A percentile compares a stretch with the other conserved stretches of the same genome.
Evolutionary conservation across 92 coral and sea anemone genomes (phyloP).

Genomic region (Pocillopora meandrina): DNA sequence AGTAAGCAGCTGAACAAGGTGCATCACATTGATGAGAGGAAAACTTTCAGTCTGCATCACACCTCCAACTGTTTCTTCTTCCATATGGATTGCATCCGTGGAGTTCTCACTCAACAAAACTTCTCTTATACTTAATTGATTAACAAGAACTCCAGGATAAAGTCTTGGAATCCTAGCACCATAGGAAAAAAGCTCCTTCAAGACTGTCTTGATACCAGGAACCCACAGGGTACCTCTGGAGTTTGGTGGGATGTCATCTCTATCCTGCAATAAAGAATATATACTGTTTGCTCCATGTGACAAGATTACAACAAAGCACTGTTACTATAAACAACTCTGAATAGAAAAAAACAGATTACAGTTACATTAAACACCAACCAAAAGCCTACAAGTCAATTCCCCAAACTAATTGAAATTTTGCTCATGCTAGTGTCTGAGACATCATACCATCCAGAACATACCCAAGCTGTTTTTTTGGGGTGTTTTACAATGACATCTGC

Average conservation of each 20-base stretch:
- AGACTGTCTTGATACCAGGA: conserved; percentile 66
- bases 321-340: too few relatives aligned
- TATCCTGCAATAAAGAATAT: conserved; percentile 47
- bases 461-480: too few relatives aligned
- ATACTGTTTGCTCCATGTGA: background rate
- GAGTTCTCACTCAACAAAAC: conserved; percentile 12
- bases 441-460: too few relatives aligned
- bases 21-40: conserved; percentile 67
- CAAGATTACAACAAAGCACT: too few relatives aligned
- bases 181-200: conserved; percentile 55
- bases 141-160: conserved; percentile 46
- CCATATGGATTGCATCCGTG: conserved; percentile 12
- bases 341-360: too few relatives aligned
- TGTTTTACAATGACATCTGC: too few relatives aligned
- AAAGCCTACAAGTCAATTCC: too few relatives aligned
- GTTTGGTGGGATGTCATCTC: conserved; percentile 48
- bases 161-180: conserved; percentile 74
- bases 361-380: too few relatives aligned
- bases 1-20: conserved; percentile 79
- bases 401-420: too few relatives aligned
- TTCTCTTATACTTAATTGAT: conserved; percentile 19
- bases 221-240: conserved; percentile 77
- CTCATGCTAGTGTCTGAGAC: too few relatives aligned
- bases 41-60: conserved; percentile 34
- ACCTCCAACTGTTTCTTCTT: conserved; percentile 20